Conservation (phyloP, 1,140 invertebrate species). For the Drosophila equinoxialis region DNA sequence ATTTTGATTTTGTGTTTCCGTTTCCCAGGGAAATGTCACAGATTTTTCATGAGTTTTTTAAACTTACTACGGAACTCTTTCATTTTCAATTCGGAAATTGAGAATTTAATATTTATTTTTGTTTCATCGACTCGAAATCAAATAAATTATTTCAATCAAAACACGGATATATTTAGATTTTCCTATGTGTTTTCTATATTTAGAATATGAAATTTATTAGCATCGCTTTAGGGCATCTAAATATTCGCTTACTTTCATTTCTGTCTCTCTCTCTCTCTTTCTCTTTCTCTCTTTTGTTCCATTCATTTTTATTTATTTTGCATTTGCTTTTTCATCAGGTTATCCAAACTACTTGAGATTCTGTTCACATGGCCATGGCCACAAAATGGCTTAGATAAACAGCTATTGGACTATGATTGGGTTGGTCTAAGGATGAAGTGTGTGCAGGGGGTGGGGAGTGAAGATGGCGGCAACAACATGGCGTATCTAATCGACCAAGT, state of each 20-base stretch:
- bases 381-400: slow-evolving; percentile 63
- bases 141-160: too few relatives aligned
- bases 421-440: neutral
- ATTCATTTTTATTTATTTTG: slow-evolving; percentile 60
- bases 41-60: too few relatives aligned
- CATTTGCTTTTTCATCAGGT: slow-evolving; percentile 52
- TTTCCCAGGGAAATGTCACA: too few relatives aligned
- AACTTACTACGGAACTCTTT: too few relatives aligned
- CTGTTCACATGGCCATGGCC: slow-evolving; percentile 61
- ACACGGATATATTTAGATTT: neutral
- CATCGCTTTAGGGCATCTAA: neutral
- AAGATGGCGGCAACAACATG: slow-evolving; percentile 33
- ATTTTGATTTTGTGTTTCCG: too few relatives aligned
- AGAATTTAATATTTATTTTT: too few relatives aligned
- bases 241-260: slow-evolving; percentile 18
- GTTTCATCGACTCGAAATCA: too few relatives aligned
- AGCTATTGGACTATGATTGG: slow-evolving; percentile 16
- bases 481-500: slow-evolving; percentile 73
- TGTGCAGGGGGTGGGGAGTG: neutral
- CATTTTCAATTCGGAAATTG: too few relatives aligned
- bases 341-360: slow-evolving; percentile 67
- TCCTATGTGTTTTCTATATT: neutral
- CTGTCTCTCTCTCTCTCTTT: slow-evolving; percentile 8
- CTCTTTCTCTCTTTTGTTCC: slow-evolving; percentile 8
- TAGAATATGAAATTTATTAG: neutral